Evolutionary conservation across 2,888 invertebrate species (phyloP), one percentile per base, ranked within the genome.

Genomic region (Drosophila mimetica): DNA sequence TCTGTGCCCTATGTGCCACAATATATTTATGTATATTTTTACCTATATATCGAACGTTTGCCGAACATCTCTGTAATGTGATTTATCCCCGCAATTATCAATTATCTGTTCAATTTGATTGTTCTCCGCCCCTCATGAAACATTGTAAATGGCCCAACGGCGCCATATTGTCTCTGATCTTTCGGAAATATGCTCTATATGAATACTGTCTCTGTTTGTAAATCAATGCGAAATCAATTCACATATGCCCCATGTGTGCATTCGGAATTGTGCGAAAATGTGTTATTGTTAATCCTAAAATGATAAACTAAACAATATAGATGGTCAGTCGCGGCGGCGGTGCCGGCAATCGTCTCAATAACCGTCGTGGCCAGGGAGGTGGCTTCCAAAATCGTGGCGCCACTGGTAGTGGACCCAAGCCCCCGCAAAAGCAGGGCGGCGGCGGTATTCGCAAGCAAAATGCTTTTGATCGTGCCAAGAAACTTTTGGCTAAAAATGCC

Each of bases 401-500:
- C 78, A 79, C 85, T 70, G 66, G 66, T 64, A 52, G 79, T 78
- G 90, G 91, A 86, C 89, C 89, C 86, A 90, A 91, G 88, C 86
- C 83, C 88, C 88, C 90, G 63, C 88, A 90, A 89, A 91, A 91
- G 86, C 90, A 90, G 87, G 90, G 89, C 80, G 86, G 87, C 83
- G 91, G 91, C 89, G 92, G 92, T 86, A 91, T 92, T 91, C 92
- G 92, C 86, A 92, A 92, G 90, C 92, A 91, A 90, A 92, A 92
- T 91, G 91, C 91, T 87, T 91, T 91, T 89, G 92, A 92, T 91
- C 92, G 92, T 90, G 91, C 92, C 87, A 92, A 92, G 91, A 92
- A 92, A 91, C 90, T 92, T 91, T 91, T 92, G 91, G 91, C 91
- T 89, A 92, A 92, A 91, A 92, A 92, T 91, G 91, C 91, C 90